These are phyloP conservation scores for Osmoderma eremita DNA, from an alignment of 2,888 invertebrate species.

Conservation along the genomic window DNA sequence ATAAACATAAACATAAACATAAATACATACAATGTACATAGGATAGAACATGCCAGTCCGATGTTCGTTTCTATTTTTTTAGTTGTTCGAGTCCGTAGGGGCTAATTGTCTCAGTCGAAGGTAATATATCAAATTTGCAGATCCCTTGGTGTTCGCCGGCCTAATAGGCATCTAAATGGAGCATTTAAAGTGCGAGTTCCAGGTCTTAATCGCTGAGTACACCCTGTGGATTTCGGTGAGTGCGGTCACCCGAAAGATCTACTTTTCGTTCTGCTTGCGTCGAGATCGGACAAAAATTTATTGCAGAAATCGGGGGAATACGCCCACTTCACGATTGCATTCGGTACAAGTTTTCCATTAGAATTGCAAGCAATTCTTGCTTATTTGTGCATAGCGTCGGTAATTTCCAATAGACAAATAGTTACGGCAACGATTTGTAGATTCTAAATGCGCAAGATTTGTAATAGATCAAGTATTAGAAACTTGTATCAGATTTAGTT, in stretches of 20 bases:
- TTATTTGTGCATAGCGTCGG: too few species aligned
- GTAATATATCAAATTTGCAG: conserved; percentile 41
- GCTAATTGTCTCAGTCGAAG: conserved; percentile 38
- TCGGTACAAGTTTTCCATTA: conserved; percentile 7
- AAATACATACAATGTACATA: too few species aligned
- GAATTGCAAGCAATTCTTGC: too few species aligned
- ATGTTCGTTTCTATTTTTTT: conserved; percentile 6
- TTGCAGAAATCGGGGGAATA: conserved; percentile 11
- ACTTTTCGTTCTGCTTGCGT: conserved; percentile 26
- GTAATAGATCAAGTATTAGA: too few species aligned
- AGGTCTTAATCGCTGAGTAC: conserved; percentile 41
- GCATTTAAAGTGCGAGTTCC: conserved; percentile 40
- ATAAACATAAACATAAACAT: conserved; percentile 39
- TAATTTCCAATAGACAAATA: too few species aligned
- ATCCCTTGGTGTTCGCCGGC: conserved; percentile 40
- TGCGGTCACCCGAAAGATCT: conserved; percentile 30
- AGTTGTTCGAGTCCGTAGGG: conserved; percentile 32
- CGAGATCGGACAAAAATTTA: conserved; percentile 32
- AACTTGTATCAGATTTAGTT: too few species aligned
- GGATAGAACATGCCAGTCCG: neutral
- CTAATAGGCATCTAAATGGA: conserved; percentile 44
- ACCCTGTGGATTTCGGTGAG: conserved; percentile 39
- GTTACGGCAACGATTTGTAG: too few species aligned
- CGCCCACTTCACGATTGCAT: conserved; percentile 33
- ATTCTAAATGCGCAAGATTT: too few species aligned